Conservation (phyloP, 1,140 invertebrate species). For the Neodiprion virginianus region DNA sequence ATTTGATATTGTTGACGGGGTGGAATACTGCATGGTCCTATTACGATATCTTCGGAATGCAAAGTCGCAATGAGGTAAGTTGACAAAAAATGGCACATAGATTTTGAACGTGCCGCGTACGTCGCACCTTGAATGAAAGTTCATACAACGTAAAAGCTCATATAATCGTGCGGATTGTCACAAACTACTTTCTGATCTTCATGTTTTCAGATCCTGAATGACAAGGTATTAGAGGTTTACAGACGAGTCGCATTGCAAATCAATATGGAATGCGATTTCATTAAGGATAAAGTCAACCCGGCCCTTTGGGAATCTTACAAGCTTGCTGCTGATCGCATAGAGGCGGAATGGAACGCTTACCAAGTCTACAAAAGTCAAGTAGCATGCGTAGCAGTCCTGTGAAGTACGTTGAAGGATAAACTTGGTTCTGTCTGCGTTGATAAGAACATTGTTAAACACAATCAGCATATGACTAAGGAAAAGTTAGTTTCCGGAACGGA, state of each 20-base stretch:
- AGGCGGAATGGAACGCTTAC: background rate
- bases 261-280: background rate
- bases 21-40: background rate
- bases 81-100: background rate
- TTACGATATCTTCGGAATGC: background rate
- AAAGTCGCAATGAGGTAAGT: background rate
- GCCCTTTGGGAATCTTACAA: background rate
- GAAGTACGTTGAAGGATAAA: background rate
- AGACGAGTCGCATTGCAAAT: background rate
- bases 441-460: background rate
- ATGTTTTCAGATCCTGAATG: background rate
- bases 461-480: background rate
- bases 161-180: background rate
- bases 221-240: background rate
- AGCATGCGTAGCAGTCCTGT: background rate
- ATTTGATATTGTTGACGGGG: background rate
- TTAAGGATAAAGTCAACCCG: background rate
- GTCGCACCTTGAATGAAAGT: background rate
- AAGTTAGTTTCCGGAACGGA: background rate
- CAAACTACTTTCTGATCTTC: background rate
- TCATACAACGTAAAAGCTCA: background rate
- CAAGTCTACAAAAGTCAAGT: background rate
- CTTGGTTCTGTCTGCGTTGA: background rate
- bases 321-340: background rate
- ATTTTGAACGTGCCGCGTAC: background rate